Conservation (phyloP, 1,140 invertebrate species). For the Neodiprion pinetum region DNA sequence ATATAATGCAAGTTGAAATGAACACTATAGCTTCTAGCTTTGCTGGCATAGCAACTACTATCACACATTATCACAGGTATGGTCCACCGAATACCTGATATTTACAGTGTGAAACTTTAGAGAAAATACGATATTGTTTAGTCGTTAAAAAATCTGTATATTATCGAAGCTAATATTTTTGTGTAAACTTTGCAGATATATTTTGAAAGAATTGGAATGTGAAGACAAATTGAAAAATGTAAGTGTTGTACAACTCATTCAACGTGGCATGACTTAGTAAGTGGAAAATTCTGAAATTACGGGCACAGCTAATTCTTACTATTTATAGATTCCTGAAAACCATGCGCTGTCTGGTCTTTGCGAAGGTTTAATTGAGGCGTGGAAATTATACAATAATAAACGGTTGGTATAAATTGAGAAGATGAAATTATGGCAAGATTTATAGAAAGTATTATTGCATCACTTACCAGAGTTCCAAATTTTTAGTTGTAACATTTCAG, state of each 20-base stretch:
- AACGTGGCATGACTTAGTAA: not conserved
- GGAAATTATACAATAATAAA: conserved; percentile 73
- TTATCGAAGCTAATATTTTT: not conserved
- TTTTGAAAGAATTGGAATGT: conserved; percentile 61
- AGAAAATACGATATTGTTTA: too few species aligned
- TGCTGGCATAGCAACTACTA: conserved; percentile 81
- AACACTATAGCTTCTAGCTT: conserved; percentile 79
- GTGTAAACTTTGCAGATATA: conserved; percentile 37
- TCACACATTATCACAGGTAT: conserved; percentile 38
- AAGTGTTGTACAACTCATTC: conserved; percentile 42
- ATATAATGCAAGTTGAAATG: conserved; percentile 78
- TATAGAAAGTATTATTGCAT: not conserved
- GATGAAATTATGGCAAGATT: not conserved
- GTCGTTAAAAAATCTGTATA: too few species aligned
- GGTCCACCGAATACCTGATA: not conserved
- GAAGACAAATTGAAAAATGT: conserved; percentile 63
- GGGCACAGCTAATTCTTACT: conserved; percentile 15
- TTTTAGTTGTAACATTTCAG: not conserved
- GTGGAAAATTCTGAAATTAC: not conserved
- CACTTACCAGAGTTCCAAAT: not conserved
- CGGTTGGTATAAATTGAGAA: conserved; percentile 37
- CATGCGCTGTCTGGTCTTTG: conserved; percentile 75
- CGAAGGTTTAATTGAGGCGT: conserved; percentile 76
- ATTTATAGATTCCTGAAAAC: conserved; percentile 77
- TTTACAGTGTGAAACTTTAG: not conserved